A percentile compares a stretch with the other conserved stretches of the same genome.
These are phyloP conservation scores for Aplysia californica DNA, from an alignment of 1,140 invertebrate genomes.

Conservation along the genomic window DNA sequence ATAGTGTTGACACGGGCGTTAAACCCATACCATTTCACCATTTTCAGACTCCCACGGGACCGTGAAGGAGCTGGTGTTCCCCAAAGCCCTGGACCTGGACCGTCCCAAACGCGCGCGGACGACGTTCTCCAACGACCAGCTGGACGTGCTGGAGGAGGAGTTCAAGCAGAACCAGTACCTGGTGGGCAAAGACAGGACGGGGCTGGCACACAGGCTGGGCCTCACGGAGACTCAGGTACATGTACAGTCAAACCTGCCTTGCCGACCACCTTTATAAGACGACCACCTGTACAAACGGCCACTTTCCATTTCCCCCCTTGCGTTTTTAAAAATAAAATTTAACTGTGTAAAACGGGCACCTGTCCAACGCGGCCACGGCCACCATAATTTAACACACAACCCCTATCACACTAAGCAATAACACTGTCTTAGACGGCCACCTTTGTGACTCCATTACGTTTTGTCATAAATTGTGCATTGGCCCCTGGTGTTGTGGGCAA, in stretches of 20 bases:
- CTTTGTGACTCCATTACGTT: too few species aligned
- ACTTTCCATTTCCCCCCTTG: too few species aligned
- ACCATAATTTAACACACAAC: too few species aligned
- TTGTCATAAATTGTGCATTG: too few species aligned
- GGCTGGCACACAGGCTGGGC: constrained; percentile 87
- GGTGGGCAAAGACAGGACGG: constrained; percentile 91
- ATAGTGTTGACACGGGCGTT: too few species aligned
- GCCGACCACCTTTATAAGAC: not conserved
- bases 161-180: constrained; percentile 96
- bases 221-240: constrained; percentile 89
- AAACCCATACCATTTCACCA: too few species aligned
- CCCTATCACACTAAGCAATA: too few species aligned
- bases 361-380: too few species aligned
- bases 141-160: constrained; percentile 90
- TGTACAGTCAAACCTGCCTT: not conserved
- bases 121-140: constrained; percentile 93
- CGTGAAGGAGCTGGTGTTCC: constrained; percentile 70
- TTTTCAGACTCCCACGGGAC: constrained; percentile 68
- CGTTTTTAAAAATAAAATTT: too few species aligned
- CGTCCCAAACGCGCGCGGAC: constrained; percentile 87
- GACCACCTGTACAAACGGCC: too few species aligned
- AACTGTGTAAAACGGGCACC: too few species aligned
- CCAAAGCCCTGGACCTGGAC: constrained; percentile 71
- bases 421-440: not conserved
- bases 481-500: too few species aligned